Evolutionary conservation across 1,140 invertebrate species (phyloP), one percentile per base, ranked within the genome.

Genomic region (Drosophila subpulchrella): DNA sequence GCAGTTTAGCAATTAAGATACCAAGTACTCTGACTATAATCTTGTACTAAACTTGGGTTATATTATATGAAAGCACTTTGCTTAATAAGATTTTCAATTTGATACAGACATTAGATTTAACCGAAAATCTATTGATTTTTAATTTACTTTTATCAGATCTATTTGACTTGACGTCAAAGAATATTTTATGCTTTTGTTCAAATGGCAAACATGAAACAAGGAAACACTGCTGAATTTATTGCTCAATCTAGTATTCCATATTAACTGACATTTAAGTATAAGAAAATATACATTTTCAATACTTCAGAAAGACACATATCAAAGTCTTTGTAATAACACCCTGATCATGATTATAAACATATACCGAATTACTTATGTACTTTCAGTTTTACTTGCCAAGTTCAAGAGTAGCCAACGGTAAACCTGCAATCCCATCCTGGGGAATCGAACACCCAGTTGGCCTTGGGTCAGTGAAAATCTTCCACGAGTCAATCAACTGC

Each of bases 391-490:
- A 20, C 46, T 47, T 56, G 42, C 30, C 81, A 84, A 85, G 85
- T 77, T 86, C 85, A 89, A 90, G 85, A 80, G 44, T 74, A 56
- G 34, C 42, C 62, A 89, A 79, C 84, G 78, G 82, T 89, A 82
- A 65, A 78, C 46, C 42, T 42, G 55, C 39, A 53, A 46, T 54
- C 50, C 44, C 34, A 36, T n/a, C 42, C 34, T 36, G 38, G 27
- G 17, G n/a, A 27, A n/a, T 48, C 13, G 47, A 44, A 65, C 50
- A 82, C 20, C 70, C 50, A 13, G 84, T 79, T 88, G 51, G 83
- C 79, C 83, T 89, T 88, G 75, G 44, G 27, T 27, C 42, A 60
- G 44, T 57, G 65, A 81, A 85, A 81, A 86, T 88, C 75, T 88
- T 82, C 78, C 83, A 78, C 61, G 34, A 82, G 81, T 80, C 81